Evolutionary conservation across 2,888 invertebrate species (phyloP).

Genomic region (Brassicogethes aeneus): DNA sequence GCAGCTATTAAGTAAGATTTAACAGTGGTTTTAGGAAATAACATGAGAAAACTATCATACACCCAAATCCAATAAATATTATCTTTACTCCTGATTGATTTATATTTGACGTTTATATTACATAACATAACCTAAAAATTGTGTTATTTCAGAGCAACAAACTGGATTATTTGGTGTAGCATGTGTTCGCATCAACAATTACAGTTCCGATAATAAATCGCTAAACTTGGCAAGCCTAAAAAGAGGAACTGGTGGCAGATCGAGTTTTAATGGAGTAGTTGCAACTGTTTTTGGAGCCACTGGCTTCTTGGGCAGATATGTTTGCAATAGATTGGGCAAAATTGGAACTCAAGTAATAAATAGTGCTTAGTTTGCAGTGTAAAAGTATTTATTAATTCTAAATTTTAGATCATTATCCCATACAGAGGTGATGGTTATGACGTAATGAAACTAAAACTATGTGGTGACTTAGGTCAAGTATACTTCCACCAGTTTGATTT

Average conservation of each 20-base stretch:
- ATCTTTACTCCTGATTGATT: too few relatives aligned
- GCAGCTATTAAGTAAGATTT: constrained; percentile 30
- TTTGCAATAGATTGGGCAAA: constrained; percentile 86
- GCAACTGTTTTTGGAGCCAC: constrained; percentile 96
- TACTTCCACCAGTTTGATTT: constrained; percentile 80
- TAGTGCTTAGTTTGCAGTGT: constrained; percentile 10
- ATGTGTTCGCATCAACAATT: constrained; percentile 36
- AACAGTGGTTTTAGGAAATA: constrained; percentile 6
- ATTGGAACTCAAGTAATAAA: constrained; percentile 63
- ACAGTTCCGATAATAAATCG: constrained; percentile 46
- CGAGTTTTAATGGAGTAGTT: constrained; percentile 93
- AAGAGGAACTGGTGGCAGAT: constrained; percentile 83
- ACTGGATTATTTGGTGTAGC: constrained; percentile 32
- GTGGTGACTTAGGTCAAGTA: constrained; percentile 93
- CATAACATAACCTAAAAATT: constrained; percentile 20
- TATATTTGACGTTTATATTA: constrained; percentile 11
- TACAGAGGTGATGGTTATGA: constrained; percentile 83
- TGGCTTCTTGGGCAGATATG: constrained; percentile 82
- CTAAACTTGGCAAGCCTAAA: constrained; percentile 61
- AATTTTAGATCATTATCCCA: constrained; percentile 77
- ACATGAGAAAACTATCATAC: not conserved
- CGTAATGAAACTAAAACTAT: constrained; percentile 66
- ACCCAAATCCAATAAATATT: not conserved
- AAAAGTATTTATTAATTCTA: constrained; percentile 3
- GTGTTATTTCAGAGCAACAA: constrained; percentile 28